phyloP scores from a whole-genome alignment of 2,888 invertebrate genomes.

The Cheilosia urbana region DNA sequence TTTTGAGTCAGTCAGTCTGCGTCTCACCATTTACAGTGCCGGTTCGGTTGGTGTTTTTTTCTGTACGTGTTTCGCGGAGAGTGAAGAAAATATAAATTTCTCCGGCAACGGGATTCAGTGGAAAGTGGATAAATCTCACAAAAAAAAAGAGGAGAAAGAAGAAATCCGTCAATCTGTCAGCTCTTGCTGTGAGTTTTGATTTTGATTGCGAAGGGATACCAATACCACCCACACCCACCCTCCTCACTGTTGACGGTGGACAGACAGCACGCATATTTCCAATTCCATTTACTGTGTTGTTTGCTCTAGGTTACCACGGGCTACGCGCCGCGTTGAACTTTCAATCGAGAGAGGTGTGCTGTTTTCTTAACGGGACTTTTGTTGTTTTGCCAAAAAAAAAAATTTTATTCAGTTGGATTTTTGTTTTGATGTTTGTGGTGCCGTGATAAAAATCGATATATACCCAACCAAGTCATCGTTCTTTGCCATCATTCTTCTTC shows the following conservation, averaged over 20 bases:
- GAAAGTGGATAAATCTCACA: background rate
- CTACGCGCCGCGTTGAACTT: constrained; percentile 1
- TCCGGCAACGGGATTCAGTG: background rate
- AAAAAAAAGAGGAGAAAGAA: background rate
- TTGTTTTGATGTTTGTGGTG: background rate
- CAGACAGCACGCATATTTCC: background rate
- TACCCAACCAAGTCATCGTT: background rate
- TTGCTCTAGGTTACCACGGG: constrained; percentile 8
- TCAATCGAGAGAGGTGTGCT: background rate
- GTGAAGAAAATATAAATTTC: background rate
- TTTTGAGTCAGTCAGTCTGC: constrained; percentile 26
- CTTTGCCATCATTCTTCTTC: background rate
- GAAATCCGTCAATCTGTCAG: background rate
- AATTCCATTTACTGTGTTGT: constrained; percentile 9
- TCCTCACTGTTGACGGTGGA: background rate
- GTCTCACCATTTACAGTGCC: constrained; percentile 7
- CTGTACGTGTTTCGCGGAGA: background rate
- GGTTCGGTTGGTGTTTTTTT: background rate
- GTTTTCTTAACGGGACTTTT: constrained; percentile 12
- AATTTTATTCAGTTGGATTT: background rate
- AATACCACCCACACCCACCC: background rate
- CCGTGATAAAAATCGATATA: constrained; percentile 14
- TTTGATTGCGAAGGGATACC: background rate
- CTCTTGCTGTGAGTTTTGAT: constrained; percentile 1
- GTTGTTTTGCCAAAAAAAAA: background rate